Evolutionary conservation across 2,113 vertebrate species (phyloP).

Genomic region (Gallinago undulata): DNA sequence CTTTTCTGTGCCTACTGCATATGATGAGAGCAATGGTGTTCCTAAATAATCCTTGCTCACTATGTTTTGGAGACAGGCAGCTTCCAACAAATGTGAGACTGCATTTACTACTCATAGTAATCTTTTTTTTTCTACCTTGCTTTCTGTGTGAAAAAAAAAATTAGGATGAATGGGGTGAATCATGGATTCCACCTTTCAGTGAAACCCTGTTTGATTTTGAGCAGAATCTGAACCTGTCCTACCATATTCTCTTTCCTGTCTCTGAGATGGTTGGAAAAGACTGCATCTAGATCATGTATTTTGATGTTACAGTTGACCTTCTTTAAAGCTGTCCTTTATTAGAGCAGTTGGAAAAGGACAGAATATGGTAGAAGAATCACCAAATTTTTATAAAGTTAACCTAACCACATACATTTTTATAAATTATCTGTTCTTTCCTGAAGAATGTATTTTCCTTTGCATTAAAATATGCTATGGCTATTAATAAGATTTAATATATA

Average conservation of each 20-base stretch:
- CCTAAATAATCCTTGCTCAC: not conserved
- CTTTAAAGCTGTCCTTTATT: not conserved
- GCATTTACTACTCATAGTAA: not conserved
- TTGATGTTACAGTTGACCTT: not conserved
- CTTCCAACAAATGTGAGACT: not conserved
- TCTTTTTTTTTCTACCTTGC: not conserved
- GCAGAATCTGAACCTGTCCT: not conserved
- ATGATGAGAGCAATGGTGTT: not conserved
- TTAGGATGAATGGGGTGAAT: not conserved
- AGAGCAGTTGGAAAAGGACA: not conserved
- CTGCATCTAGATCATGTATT: not conserved
- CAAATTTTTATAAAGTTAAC: not conserved
- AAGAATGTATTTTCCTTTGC: not conserved
- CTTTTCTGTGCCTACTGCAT: not conserved
- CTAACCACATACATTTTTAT: not conserved
- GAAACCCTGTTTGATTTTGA: not conserved
- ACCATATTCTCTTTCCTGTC: not conserved
- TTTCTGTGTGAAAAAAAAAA: not conserved
- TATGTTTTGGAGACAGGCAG: not conserved
- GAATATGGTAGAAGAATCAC: not conserved
- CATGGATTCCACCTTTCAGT: not conserved
- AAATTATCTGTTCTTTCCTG: not conserved
- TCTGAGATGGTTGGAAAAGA: not conserved
- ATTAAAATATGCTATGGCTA: not conserved
- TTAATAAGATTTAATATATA: not conserved